These are phyloP conservation scores for Pyrocephalus nanus DNA, from an alignment of 2,797 vertebrate species.

Conservation along the genomic window DNA sequence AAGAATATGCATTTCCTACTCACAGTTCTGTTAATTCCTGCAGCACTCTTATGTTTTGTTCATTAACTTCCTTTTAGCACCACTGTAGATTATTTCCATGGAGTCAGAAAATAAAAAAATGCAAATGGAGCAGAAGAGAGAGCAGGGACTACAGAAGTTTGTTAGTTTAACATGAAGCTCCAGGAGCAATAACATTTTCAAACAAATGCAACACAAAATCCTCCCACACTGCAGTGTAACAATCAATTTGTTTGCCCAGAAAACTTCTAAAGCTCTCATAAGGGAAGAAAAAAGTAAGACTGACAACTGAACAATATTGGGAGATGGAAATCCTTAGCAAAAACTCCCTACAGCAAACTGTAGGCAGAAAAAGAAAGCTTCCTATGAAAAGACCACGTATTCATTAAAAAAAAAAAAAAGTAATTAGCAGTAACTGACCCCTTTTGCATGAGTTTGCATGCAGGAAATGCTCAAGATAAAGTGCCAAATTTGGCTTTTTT, in stretches of 20 bases:
- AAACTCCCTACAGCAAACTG: neutral
- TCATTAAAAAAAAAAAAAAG: neutral
- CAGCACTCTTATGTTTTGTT: neutral
- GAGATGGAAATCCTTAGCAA: neutral
- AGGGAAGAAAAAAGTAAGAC: neutral
- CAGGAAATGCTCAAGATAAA: neutral
- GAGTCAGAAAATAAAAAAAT: neutral
- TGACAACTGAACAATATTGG: neutral
- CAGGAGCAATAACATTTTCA: constrained; percentile 20
- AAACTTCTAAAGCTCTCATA: constrained; percentile 40
- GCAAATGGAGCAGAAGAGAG: constrained; percentile 15
- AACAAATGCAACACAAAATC: constrained; percentile 42
- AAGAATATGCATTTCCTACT: constrained; percentile 19
- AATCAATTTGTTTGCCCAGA: constrained; percentile 53
- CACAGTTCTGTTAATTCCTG: constrained; percentile 26
- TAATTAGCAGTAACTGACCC: neutral
- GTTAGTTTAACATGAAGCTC: neutral
- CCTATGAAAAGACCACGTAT: neutral
- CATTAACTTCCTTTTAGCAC: constrained; percentile 21
- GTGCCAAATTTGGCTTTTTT: accelerated
- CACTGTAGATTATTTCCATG: neutral
- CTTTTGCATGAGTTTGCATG: neutral
- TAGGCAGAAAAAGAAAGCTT: neutral
- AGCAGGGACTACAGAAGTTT: neutral
- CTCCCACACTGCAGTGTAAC: constrained; percentile 20